These are phyloP conservation scores for Watsonalla binaria DNA, from an alignment of 2,888 invertebrate genomes.

Conservation along the genomic window DNA sequence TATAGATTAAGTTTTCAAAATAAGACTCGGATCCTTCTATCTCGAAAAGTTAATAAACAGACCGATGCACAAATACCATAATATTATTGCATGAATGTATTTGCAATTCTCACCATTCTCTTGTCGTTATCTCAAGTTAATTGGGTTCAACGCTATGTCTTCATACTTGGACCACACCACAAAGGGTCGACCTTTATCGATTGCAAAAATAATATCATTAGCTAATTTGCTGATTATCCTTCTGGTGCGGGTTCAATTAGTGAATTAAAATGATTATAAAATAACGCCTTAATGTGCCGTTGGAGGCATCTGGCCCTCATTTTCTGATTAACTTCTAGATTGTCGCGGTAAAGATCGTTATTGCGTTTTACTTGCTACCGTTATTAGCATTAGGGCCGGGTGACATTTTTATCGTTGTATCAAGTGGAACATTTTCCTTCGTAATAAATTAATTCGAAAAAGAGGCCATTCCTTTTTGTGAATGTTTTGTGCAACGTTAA, in stretches of 20 bases:
- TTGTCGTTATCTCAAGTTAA: background rate
- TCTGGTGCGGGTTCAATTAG: constrained; percentile 49
- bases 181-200: constrained; percentile 26
- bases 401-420: too few species aligned
- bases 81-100: too few species aligned
- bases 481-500: too few species aligned
- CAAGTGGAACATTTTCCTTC: too few species aligned
- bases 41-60: too few species aligned
- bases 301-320: constrained; percentile 13
- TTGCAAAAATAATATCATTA: constrained; percentile 54
- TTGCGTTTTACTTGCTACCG: background rate
- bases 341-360: constrained; percentile 2
- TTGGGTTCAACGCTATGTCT: background rate
- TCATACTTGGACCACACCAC: constrained; percentile 9
- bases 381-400: background rate
- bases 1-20: too few species aligned
- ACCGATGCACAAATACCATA: too few species aligned
- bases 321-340: constrained; percentile 53
- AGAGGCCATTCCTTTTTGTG: too few species aligned
- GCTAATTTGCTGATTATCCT: constrained; percentile 66
- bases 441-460: too few species aligned
- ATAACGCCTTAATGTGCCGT: constrained; percentile 50
- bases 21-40: too few species aligned
- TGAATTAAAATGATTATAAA: constrained; percentile 68
- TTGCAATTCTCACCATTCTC: too few species aligned